Conservation (phyloP, 2,888 invertebrate species). For the Antheraea assamensis region DNA sequence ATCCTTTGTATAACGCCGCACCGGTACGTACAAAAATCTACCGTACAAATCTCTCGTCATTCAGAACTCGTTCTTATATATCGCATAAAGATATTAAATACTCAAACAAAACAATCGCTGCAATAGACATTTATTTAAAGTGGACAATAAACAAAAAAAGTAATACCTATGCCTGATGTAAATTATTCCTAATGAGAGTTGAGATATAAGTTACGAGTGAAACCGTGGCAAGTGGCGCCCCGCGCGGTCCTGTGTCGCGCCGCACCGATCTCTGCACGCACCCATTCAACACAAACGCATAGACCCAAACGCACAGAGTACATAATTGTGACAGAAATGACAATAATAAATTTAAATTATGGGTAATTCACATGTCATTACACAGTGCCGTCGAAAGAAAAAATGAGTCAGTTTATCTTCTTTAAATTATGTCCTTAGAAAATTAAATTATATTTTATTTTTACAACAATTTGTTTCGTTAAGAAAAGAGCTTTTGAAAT, state of each 20-base stretch:
- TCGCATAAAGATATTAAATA: not conserved
- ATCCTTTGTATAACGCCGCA: not conserved
- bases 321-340: slow-evolving; percentile 16
- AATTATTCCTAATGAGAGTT: slow-evolving; percentile 19
- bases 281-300: slow-evolving; percentile 19
- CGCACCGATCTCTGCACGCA: slow-evolving; percentile 4
- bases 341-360: slow-evolving; percentile 1
- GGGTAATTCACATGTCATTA: slow-evolving; percentile 11
- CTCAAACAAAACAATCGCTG: slow-evolving; percentile 12
- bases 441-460: slow-evolving; percentile 12
- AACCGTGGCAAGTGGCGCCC: slow-evolving; percentile 15
- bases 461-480: slow-evolving; percentile 9
- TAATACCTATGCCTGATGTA: slow-evolving; percentile 1
- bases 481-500: slow-evolving; percentile 4
- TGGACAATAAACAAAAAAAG: slow-evolving; percentile 10
- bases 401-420: slow-evolving; percentile 4
- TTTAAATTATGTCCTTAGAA: not conserved
- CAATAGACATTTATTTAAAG: not conserved
- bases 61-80: not conserved
- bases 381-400: slow-evolving; percentile 11
- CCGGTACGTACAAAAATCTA: not conserved
- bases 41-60: not conserved
- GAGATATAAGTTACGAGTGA: slow-evolving; percentile 16
- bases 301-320: slow-evolving; percentile 14
- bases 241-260: not conserved